Conservation (phyloP, 2,888 invertebrate species). For the Lamellibrachia columna region DNA sequence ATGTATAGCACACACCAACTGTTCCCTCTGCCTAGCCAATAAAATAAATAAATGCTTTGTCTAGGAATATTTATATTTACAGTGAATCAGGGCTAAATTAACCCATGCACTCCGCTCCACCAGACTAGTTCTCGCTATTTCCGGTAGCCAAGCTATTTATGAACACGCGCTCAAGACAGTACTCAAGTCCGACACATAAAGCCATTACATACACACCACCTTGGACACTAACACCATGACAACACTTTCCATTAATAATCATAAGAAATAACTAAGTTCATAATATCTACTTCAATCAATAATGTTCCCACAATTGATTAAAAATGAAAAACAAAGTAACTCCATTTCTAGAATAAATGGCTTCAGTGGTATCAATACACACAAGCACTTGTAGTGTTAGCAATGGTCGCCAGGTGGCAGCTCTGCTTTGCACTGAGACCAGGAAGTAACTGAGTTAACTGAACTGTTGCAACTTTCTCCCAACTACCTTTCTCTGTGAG, state of each 20-base stretch:
- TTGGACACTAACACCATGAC: not conserved
- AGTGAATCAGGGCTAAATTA: not conserved
- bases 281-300: not conserved
- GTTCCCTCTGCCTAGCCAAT: not conserved
- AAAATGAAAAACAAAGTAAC: not conserved
- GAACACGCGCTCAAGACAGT: not conserved
- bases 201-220: not conserved
- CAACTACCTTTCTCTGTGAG: not conserved
- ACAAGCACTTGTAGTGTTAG: not conserved
- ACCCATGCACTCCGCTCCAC: not conserved
- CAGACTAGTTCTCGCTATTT: conserved; percentile 9
- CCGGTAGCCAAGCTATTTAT: not conserved
- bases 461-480: not conserved
- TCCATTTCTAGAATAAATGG: not conserved
- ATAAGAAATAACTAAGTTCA: not conserved
- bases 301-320: not conserved
- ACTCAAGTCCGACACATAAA: not conserved
- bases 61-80: not conserved
- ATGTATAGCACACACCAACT: not conserved
- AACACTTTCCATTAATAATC: not conserved
- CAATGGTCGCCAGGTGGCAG: not conserved
- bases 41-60: not conserved
- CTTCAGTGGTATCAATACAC: not conserved
- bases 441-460: not conserved
- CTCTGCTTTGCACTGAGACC: not conserved